Evolutionary conservation across 2,888 invertebrate species (phyloP), one percentile per base, ranked within the genome.

Genomic region (Papilio demoleus): DNA sequence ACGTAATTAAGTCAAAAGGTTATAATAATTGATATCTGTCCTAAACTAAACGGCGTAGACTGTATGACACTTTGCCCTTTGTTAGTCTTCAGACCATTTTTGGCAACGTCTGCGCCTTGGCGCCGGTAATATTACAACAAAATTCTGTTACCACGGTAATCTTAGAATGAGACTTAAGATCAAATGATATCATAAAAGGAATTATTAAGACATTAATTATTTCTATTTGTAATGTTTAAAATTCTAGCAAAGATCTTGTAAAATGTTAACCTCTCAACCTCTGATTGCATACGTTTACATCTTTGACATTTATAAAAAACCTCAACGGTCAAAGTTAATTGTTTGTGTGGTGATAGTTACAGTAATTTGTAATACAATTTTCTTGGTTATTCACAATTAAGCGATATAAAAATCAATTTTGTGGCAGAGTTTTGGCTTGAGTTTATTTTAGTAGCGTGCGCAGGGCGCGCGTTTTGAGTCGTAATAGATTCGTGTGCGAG

Each of bases 401-500:
- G 38, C 38, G 63, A 64, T 53, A 64, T 64, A 64, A 53, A 64
- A 45, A 62, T 62, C 34, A 11, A 31, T 8, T 60, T 60, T 60
- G 40, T 38, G 38, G 22, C 40, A 60, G 38, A 40, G 14, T 8
- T 38, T 8, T 24, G 22, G 27, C 40, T 40, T 27, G 40, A 40
- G 24, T 31, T 27, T n/a, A 34, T 62, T 31, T 2, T 17, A 12
- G 31, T n/a, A 0, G 61, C n/a, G 27, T 47, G 27, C 47, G 45
- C 19, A 62, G 34, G 45, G 31, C 31, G 17, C 12, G 19, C 11
- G 9, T 6, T 71, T 66, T 58, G 73, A 75, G 75, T 74, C 77
- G 75, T 74, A 77, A 76, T 74, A 67, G 77, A 75, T 73, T 75
- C 71, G 68, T 70, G 69, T 70, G 71, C 59, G 71, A 73, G 73